phyloP scores from a whole-genome alignment of 1,140 invertebrate genomes.

The Aphelenchoides avenae region DNA sequence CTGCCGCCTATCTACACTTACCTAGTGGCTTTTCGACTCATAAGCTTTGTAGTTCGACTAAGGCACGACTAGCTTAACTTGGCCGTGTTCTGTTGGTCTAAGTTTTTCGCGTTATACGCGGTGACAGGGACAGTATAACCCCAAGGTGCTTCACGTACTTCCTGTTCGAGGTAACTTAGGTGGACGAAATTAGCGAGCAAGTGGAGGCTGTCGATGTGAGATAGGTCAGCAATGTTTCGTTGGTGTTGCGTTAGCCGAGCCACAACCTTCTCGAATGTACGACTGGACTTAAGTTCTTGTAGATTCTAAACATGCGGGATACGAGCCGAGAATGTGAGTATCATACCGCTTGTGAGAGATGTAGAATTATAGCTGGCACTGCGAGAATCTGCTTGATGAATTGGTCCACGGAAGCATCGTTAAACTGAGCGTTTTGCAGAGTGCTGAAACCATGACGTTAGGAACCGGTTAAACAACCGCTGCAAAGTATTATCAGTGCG shows the following conservation, averaged over 20 bases:
- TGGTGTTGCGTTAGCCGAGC: slow-evolving; percentile 16
- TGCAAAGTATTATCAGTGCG: slow-evolving; percentile 6
- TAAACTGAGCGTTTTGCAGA: not conserved
- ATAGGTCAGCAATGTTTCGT: not conserved
- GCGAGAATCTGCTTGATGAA: not conserved
- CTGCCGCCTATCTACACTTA: too few relatives aligned
- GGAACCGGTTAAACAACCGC: slow-evolving; percentile 8
- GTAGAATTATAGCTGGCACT: not conserved
- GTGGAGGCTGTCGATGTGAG: slow-evolving; percentile 18
- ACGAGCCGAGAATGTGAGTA: slow-evolving; percentile 1
- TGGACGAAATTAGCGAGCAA: slow-evolving; percentile 39
- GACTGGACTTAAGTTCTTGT: slow-evolving; percentile 15
- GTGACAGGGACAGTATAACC: not conserved
- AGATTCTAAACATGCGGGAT: slow-evolving; percentile 24
- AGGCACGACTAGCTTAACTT: slow-evolving; percentile 9
- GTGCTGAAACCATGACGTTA: slow-evolving; percentile 7
- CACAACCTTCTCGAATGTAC: slow-evolving; percentile 18
- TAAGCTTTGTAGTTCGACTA: too few relatives aligned
- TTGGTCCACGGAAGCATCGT: not conserved
- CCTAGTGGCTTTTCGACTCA: too few relatives aligned
- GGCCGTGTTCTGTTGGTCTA: not conserved
- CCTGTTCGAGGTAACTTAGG: slow-evolving; percentile 35
- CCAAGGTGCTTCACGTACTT: slow-evolving; percentile 4
- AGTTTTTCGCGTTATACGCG: too few relatives aligned
- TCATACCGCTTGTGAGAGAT: not conserved